phyloP scores from a whole-genome alignment of 2,888 invertebrate genomes.

The Nasonovia ribisnigri region DNA sequence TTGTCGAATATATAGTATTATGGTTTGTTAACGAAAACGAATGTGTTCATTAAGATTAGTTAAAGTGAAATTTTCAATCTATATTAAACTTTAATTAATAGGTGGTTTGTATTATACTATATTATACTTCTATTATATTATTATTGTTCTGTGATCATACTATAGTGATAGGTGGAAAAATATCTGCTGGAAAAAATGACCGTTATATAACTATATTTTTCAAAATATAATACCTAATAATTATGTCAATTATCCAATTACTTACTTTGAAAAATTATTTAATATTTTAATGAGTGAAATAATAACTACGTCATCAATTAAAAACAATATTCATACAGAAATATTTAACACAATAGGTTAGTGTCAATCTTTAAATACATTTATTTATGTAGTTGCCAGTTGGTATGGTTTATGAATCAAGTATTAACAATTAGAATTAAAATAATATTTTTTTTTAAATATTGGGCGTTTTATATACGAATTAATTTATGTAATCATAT shows the following conservation, averaged over 20 bases:
- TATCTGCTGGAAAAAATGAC: not conserved
- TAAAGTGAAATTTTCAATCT: not conserved
- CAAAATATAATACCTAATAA: not conserved
- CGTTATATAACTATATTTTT: not conserved
- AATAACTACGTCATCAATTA: too few species aligned
- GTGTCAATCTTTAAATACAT: too few species aligned
- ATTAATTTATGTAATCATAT: not conserved
- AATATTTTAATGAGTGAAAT: not conserved
- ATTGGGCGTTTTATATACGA: not conserved
- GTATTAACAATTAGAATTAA: too few species aligned
- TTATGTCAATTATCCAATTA: not conserved
- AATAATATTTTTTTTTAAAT: too few species aligned
- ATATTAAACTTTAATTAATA: not conserved
- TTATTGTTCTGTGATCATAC: too few species aligned
- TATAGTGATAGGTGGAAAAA: not conserved
- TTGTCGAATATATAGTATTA: not conserved
- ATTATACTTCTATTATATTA: too few species aligned
- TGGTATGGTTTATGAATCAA: too few species aligned
- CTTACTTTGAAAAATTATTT: not conserved
- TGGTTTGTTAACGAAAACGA: not conserved
- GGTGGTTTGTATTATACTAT: too few species aligned
- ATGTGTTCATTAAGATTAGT: not conserved
- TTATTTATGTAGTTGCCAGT: too few species aligned
- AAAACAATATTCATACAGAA: too few species aligned
- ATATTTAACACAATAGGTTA: too few species aligned